These are phyloP conservation scores for Anguilla pacifica DNA, from an alignment of 2,797 vertebrate species.

Conservation along the genomic window DNA sequence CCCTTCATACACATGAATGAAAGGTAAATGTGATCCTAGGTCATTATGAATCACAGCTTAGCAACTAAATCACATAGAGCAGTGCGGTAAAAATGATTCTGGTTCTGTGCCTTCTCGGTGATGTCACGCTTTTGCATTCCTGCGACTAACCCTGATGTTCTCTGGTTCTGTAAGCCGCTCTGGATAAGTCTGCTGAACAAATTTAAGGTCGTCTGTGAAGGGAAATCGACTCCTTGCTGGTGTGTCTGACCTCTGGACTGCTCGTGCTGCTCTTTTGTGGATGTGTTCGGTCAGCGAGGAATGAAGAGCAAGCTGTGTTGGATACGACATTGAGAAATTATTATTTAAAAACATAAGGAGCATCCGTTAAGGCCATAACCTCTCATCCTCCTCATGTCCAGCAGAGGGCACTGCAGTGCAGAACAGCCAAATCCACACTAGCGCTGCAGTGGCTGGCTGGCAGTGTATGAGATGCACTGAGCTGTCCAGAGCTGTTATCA, in stretches of 20 bases:
- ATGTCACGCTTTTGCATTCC: not conserved
- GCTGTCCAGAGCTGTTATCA: not conserved
- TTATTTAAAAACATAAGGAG: not conserved
- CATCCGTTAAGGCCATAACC: not conserved
- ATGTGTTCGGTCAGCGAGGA: not conserved
- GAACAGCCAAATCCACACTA: not conserved
- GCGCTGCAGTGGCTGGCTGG: not conserved
- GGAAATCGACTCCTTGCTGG: not conserved
- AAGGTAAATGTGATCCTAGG: not conserved
- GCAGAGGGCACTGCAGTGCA: not conserved
- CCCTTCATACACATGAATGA: not conserved
- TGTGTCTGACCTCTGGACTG: not conserved
- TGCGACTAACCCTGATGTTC: not conserved
- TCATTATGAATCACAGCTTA: not conserved
- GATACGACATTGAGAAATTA: not conserved
- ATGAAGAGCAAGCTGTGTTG: not conserved
- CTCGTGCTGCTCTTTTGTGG: not conserved
- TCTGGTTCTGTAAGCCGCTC: not conserved
- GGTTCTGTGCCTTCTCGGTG: too few relatives aligned
- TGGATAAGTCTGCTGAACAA: not conserved
- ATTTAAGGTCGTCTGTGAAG: not conserved
- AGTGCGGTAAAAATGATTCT: too few relatives aligned
- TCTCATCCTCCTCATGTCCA: not conserved
- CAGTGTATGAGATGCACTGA: not conserved
- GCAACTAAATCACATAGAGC: not conserved